These are phyloP conservation scores for Sorex araneus DNA, from an alignment of 2,113 vertebrate species.

Conservation along the genomic window DNA sequence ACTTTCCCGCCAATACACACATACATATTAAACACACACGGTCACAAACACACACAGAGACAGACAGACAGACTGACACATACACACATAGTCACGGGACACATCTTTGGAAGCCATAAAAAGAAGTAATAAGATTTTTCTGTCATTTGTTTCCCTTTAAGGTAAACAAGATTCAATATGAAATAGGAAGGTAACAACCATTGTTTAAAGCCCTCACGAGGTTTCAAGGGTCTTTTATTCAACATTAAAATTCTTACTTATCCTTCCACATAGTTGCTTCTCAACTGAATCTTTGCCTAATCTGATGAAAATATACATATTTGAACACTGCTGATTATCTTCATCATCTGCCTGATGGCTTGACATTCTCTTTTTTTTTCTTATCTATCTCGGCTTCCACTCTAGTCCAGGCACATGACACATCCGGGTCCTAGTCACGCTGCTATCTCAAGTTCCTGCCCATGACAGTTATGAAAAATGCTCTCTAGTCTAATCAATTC, in stretches of 20 bases:
- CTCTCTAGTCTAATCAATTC: constrained; percentile 20
- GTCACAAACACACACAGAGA: too few species aligned
- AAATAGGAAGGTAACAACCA: neutral
- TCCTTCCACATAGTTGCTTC: neutral
- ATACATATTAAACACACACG: too few species aligned
- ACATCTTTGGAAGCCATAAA: neutral
- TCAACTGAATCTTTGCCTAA: neutral
- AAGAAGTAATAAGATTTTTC: neutral
- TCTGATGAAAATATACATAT: neutral
- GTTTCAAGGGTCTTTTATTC: neutral
- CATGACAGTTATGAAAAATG: constrained; percentile 23
- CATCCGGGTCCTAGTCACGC: neutral
- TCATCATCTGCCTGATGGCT: neutral
- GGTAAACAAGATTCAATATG: neutral
- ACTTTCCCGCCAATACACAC: neutral
- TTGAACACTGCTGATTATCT: neutral
- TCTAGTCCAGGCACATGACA: neutral
- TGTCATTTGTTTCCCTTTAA: neutral
- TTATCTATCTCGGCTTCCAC: neutral
- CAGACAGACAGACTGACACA: too few species aligned
- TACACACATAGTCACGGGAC: neutral
- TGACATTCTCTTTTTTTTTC: constrained; percentile 17
- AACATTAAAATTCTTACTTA: constrained; percentile 33
- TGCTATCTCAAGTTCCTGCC: neutral
- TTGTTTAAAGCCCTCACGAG: neutral